phyloP scores from a whole-genome alignment of 2,888 invertebrate genomes.

The Anthoptus insignis region DNA sequence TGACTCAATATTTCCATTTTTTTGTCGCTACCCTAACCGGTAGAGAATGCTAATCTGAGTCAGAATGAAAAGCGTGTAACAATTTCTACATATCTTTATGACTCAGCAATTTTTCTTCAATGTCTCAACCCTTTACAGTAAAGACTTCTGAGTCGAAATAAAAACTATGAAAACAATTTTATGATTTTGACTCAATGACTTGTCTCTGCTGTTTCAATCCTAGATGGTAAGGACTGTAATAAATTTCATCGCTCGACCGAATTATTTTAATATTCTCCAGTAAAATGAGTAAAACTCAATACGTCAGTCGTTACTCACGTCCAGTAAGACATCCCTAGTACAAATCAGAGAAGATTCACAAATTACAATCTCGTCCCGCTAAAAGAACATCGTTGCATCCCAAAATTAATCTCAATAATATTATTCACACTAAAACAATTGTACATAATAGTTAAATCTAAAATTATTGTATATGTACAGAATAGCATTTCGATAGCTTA shows the following conservation, averaged over 20 bases:
- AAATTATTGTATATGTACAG: conserved; percentile 84
- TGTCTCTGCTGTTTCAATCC: too few relatives aligned
- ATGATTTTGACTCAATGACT: background rate
- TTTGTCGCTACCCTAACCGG: background rate
- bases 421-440: conserved; percentile 87
- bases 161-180: too few relatives aligned
- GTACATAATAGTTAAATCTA: conserved; percentile 83
- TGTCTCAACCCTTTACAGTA: too few relatives aligned
- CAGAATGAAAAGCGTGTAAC: too few relatives aligned
- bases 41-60: background rate
- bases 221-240: background rate
- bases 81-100: too few relatives aligned
- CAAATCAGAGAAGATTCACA: conserved; percentile 69
- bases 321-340: conserved; percentile 31
- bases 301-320: conserved; percentile 13
- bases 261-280: background rate
- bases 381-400: conserved; percentile 72
- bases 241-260: too few relatives aligned
- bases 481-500: conserved; percentile 83
- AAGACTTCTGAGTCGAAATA: too few relatives aligned
- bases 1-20: background rate
- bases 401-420: conserved; percentile 80
- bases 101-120: too few relatives aligned
- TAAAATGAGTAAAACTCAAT: background rate
- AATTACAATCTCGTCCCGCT: conserved; percentile 71